Conservation (phyloP, 2,888 invertebrate species). For the Atrina japonica region DNA sequence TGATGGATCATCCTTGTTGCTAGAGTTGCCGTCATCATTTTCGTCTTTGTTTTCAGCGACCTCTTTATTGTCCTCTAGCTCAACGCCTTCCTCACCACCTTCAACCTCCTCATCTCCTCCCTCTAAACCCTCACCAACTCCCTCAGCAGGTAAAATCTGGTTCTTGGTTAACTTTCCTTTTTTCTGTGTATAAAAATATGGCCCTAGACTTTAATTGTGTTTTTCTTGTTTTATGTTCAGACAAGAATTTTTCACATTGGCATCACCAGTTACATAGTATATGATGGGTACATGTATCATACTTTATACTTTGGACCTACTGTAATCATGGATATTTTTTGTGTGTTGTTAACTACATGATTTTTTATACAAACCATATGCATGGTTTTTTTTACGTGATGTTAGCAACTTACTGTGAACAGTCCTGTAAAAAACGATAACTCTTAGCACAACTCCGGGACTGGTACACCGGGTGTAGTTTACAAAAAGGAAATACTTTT, state of each 20-base stretch:
- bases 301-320: neutral
- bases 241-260: neutral
- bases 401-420: too few relatives aligned
- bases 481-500: too few relatives aligned
- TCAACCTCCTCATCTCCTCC: slow-evolving; percentile 39
- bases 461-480: too few relatives aligned
- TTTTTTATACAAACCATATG: too few relatives aligned
- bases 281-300: neutral
- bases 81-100: slow-evolving; percentile 47
- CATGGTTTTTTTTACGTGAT: too few relatives aligned
- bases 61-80: slow-evolving; percentile 46
- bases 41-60: slow-evolving; percentile 51
- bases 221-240: too few relatives aligned
- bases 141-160: slow-evolving; percentile 30
- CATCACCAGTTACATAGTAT: neutral
- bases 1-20: slow-evolving; percentile 57
- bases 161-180: slow-evolving; percentile 35
- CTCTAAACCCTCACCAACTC: slow-evolving; percentile 36
- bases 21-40: slow-evolving; percentile 50
- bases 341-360: too few relatives aligned
- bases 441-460: too few relatives aligned
- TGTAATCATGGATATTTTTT: too few relatives aligned
- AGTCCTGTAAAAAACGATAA: too few relatives aligned
- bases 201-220: neutral
- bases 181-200: slow-evolving; percentile 12